phyloP scores from a whole-genome alignment of 1,140 invertebrate genomes.

The Hyles vespertilio region DNA sequence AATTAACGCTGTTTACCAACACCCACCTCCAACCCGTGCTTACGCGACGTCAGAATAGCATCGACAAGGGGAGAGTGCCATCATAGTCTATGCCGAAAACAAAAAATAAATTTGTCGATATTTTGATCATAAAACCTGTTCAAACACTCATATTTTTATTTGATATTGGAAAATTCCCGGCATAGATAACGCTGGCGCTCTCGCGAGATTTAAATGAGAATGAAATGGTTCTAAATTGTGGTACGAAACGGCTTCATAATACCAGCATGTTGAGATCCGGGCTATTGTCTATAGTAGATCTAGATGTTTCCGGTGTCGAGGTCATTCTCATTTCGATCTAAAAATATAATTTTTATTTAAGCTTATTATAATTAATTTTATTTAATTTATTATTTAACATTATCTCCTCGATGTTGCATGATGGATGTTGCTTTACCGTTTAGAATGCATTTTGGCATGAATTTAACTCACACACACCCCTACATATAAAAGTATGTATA shows the following conservation, averaged over 20 bases:
- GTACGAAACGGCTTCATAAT: constrained; percentile 3
- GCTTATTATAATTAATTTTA: constrained; percentile 34
- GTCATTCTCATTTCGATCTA: constrained; percentile 72
- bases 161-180: too few relatives aligned
- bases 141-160: too few relatives aligned
- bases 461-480: constrained; percentile 12
- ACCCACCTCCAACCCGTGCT: background rate
- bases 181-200: constrained; percentile 37
- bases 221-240: constrained; percentile 25
- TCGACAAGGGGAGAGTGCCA: background rate
- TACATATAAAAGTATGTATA: constrained; percentile 32
- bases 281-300: constrained; percentile 12
- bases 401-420: constrained; percentile 60
- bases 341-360: constrained; percentile 18
- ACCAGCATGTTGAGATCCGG: constrained; percentile 20
- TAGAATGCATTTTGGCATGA: constrained; percentile 60
- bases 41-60: constrained; percentile 4
- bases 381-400: constrained; percentile 30
- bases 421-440: constrained; percentile 58
- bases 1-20: too few relatives aligned
- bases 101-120: too few relatives aligned
- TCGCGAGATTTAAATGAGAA: constrained; percentile 69
- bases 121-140: too few relatives aligned
- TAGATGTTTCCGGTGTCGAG: constrained; percentile 23
- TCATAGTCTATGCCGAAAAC: background rate